phyloP scores from a whole-genome alignment of 2,113 vertebrate genomes.

The Choloepus hoffmanni region DNA sequence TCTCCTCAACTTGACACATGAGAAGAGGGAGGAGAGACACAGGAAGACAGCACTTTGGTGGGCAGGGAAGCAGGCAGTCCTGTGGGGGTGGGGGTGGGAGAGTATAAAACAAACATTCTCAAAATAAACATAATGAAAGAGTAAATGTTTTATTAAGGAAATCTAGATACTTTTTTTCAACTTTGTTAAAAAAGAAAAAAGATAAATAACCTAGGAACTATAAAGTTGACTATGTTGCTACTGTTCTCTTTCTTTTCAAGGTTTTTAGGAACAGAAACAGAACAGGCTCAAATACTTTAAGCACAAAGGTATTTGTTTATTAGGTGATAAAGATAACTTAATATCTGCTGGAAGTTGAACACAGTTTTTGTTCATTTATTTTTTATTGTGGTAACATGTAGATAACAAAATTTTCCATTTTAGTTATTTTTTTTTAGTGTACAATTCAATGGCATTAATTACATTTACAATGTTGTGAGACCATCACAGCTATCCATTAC shows the following conservation, averaged over 20 bases:
- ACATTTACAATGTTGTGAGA: too few relatives aligned
- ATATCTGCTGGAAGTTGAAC: not conserved
- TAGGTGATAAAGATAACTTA: not conserved
- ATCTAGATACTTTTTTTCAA: not conserved
- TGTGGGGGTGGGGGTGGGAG: not conserved
- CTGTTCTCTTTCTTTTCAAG: not conserved
- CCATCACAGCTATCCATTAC: too few relatives aligned
- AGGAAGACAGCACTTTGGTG: not conserved
- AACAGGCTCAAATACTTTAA: not conserved
- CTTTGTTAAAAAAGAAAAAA: not conserved
- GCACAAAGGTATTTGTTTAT: not conserved
- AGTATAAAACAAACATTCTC: not conserved
- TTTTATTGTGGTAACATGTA: too few relatives aligned
- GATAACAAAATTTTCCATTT: too few relatives aligned
- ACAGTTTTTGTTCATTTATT: not conserved
- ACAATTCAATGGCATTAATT: too few relatives aligned
- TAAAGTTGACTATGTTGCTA: not conserved
- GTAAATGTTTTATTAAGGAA: not conserved
- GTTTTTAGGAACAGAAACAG: not conserved
- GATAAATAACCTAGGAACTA: not conserved
- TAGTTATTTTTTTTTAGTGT: too few relatives aligned
- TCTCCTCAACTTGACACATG: not conserved
- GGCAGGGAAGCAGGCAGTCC: not conserved
- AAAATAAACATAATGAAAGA: not conserved
- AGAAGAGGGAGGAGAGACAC: not conserved